phyloP scores from a whole-genome alignment of 2,113 vertebrate species.

The Lutjanus erythropterus region DNA sequence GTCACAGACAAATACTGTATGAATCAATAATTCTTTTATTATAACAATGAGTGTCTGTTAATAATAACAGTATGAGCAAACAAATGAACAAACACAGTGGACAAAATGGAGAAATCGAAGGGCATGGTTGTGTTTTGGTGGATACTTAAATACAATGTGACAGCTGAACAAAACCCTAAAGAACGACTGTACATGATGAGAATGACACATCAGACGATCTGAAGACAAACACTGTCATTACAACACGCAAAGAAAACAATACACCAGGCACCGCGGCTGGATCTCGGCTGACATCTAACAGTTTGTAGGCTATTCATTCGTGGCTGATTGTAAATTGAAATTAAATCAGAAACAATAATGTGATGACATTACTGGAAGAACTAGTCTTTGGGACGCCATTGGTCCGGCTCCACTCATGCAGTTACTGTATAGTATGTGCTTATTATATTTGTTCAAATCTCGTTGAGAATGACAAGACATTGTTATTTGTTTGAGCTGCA shows the following conservation, averaged over 20 bases:
- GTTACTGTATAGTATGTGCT: background rate
- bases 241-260: constrained; percentile 1
- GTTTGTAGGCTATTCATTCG: constrained; percentile 30
- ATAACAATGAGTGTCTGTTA: background rate
- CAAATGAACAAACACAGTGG: background rate
- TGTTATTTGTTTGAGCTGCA: background rate
- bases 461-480: background rate
- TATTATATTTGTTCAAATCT: background rate
- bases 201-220: background rate
- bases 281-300: background rate
- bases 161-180: constrained; percentile 46
- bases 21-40: constrained; percentile 1
- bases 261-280: background rate
- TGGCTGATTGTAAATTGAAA: constrained; percentile 21
- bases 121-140: background rate
- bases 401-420: background rate
- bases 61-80: background rate
- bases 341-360: constrained; percentile 5
- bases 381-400: background rate
- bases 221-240: constrained; percentile 17
- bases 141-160: constrained; percentile 36
- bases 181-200: background rate
- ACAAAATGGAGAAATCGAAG: constrained; percentile 21
- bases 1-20: background rate
- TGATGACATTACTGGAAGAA: background rate